Percentiles rank a stretch among this genome's conserved stretches.
Evolutionary conservation across 2,888 invertebrate species (phyloP).

Genomic region (Athalia rosae): DNA sequence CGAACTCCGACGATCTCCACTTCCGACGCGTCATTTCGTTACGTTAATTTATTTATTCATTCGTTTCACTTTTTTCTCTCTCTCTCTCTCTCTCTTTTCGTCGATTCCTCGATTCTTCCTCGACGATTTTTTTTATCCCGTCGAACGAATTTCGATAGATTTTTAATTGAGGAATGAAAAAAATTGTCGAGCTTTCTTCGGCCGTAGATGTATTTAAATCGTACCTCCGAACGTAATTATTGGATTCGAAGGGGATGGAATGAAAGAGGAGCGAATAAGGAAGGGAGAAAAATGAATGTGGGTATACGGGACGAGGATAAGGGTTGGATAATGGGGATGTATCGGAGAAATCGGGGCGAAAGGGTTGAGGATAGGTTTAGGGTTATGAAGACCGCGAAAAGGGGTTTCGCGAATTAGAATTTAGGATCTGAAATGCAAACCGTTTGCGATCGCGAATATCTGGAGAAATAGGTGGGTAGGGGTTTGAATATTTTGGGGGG

Average conservation of each 20-base stretch:
- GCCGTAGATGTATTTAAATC: too few relatives aligned
- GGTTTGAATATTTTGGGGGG: not conserved
- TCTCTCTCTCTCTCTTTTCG: too few relatives aligned
- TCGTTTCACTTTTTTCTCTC: too few relatives aligned
- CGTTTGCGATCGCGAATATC: conserved; percentile 35
- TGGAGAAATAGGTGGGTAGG: conserved; percentile 10
- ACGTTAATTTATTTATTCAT: too few relatives aligned
- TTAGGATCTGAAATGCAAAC: conserved; percentile 41
- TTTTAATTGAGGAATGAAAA: not conserved
- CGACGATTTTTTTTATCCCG: too few relatives aligned
- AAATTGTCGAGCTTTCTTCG: not conserved
- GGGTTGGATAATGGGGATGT: not conserved
- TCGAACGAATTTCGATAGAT: too few relatives aligned
- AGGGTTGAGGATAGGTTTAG: conserved; percentile 25
- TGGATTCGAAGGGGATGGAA: not conserved
- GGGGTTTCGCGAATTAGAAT: conserved; percentile 38
- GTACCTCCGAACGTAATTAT: too few relatives aligned
- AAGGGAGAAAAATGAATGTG: conserved; percentile 14
- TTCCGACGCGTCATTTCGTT: too few relatives aligned
- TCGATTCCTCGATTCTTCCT: too few relatives aligned
- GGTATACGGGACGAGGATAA: not conserved
- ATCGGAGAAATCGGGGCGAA: not conserved
- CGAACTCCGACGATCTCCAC: too few relatives aligned
- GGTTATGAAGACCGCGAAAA: conserved; percentile 26
- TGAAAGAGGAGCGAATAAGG: not conserved